Evolutionary conservation across 2,888 invertebrate genomes (phyloP).

Genomic region (Stenolophus ochropezus): DNA sequence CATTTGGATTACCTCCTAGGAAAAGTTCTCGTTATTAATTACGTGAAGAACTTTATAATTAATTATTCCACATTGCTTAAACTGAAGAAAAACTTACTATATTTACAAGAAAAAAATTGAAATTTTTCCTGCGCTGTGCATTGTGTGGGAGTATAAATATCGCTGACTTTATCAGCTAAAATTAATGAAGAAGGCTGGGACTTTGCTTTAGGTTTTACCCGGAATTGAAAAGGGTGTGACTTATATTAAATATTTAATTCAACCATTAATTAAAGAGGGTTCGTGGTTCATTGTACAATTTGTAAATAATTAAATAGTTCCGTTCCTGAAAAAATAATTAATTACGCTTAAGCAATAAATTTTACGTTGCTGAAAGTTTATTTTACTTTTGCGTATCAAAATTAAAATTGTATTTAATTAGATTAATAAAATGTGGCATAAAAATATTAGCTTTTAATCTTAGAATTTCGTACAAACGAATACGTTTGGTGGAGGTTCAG

Average conservation of each 20-base stretch:
- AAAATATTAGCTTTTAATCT: too few species aligned
- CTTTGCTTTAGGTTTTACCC: conserved; percentile 35
- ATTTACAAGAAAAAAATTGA: conserved; percentile 20
- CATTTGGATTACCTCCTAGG: too few species aligned
- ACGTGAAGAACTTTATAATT: background rate
- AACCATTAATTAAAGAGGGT: background rate
- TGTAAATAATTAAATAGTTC: background rate
- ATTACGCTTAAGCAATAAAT: too few species aligned
- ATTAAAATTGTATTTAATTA: too few species aligned
- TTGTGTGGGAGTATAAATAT: conserved; percentile 7
- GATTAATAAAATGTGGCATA: too few species aligned
- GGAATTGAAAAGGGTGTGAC: conserved; percentile 38
- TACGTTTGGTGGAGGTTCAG: too few species aligned
- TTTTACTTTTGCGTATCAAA: too few species aligned
- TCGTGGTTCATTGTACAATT: background rate
- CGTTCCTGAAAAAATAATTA: too few species aligned
- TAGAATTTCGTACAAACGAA: too few species aligned
- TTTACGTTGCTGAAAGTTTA: too few species aligned
- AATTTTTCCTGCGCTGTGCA: background rate
- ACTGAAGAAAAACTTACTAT: background rate
- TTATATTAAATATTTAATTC: conserved; percentile 10
- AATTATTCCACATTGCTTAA: background rate
- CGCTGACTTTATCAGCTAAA: conserved; percentile 39
- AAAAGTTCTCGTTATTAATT: too few species aligned
- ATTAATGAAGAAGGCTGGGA: conserved; percentile 36